Evolutionary conservation across 2,888 invertebrate species (phyloP), one percentile per base, ranked within the genome.

Genomic region (Argyresthia goedartella): DNA sequence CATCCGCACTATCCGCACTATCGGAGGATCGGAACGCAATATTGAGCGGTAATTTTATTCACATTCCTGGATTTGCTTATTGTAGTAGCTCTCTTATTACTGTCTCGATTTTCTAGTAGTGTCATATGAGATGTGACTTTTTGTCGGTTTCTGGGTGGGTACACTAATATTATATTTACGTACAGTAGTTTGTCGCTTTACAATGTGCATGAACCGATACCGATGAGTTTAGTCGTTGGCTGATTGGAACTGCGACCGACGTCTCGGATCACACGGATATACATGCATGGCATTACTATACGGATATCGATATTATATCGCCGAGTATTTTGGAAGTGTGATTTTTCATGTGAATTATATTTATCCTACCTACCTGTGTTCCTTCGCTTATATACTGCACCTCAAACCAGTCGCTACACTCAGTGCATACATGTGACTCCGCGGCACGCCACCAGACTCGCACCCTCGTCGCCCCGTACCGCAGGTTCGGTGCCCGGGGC

Each of bases 171-270:
- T 81, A 77, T 81, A 76, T 81, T 79, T 82, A 81, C 81, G 79
- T 84, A 81, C 71, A 77, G 85, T 85, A 85, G 85, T 81, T 81
- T 81, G 82, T 80, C 79, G 84, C 82, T 84, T 82, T 77, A 79
- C 75, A 76, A 79, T 77, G 82, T 85, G 84, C 84, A 84, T 84
- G 82, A 73, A 63, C 59, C 68, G 76, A 71, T n/a, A 67, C 67
- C n/a, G n/a, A n/a, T n/a, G n/a, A 69, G 64, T 63, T 65, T 76
- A 76, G 76, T 72, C 75, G 77, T 73, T 68, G 76, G 73, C 74
- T 67, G 73, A 65, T 63, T 68, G 72, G 69, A 66, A 61, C 67
- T 62, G 61, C 67, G 69, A 65, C 68, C 68, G 64, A 63, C n/a
- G 62, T 66, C 62, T n/a, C n/a, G n/a, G n/a, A n/a, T 64, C 71